A percentile compares a stretch with the other conserved stretches of the same genome.
phyloP scores from a whole-genome alignment of 2,888 invertebrate genomes.

The Epinotia demarniana region DNA sequence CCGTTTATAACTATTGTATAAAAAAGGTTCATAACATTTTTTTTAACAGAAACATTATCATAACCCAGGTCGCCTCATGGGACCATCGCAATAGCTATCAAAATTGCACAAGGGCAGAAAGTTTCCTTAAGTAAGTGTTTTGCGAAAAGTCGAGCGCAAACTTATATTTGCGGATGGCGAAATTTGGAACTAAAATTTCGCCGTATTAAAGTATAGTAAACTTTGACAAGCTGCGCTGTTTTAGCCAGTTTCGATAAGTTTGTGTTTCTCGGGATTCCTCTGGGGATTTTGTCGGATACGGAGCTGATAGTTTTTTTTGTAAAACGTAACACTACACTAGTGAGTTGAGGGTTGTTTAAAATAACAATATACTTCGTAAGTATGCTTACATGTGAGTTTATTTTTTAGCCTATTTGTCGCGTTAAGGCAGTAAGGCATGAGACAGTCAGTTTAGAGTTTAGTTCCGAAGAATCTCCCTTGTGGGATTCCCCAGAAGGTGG shows the following conservation, averaged over 20 bases:
- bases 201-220: not conserved
- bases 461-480: not conserved
- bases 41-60: constrained; percentile 33
- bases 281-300: constrained; percentile 31
- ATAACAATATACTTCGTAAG: not conserved
- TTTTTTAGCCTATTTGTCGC: not conserved
- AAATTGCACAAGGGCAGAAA: constrained; percentile 41
- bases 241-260: not conserved
- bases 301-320: constrained; percentile 31
- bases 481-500: not conserved
- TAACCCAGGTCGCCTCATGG: constrained; percentile 15
- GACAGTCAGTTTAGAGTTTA: not conserved
- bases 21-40: not conserved
- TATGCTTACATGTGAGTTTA: not conserved
- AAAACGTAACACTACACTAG: constrained; percentile 9
- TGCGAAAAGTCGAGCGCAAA: constrained; percentile 22
- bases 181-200: not conserved
- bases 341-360: constrained; percentile 3
- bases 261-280: constrained; percentile 17
- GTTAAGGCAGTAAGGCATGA: too few species aligned
- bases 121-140: constrained; percentile 42
- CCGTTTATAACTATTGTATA: not conserved
- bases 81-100: constrained; percentile 25
- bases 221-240: constrained; percentile 1
- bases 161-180: constrained; percentile 8